A percentile compares a stretch with the other conserved stretches of the same genome.
phyloP scores from a whole-genome alignment of 2,888 invertebrate species.

The Branchellion lobata region DNA sequence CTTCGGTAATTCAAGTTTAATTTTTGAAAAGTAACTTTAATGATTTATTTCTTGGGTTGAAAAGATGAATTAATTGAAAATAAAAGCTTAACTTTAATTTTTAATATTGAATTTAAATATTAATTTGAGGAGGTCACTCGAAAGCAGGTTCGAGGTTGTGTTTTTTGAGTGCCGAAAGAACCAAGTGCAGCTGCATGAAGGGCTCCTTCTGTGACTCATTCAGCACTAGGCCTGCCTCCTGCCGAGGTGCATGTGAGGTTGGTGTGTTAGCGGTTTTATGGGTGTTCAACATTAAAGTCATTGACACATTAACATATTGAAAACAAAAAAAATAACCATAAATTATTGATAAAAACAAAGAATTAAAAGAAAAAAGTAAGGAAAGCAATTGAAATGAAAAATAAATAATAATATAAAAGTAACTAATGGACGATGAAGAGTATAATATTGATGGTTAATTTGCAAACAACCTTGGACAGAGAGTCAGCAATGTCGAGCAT shows the following conservation, averaged over 20 bases:
- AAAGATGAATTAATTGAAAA: too few relatives aligned
- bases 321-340: not conserved
- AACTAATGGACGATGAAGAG: not conserved
- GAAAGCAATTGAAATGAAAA: too few relatives aligned
- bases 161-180: slow-evolving; percentile 77
- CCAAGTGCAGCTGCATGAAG: slow-evolving; percentile 79
- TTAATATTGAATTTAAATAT: too few relatives aligned
- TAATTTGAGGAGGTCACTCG: too few relatives aligned
- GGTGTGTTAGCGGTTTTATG: not conserved
- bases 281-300: not conserved
- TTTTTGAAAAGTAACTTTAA: too few relatives aligned
- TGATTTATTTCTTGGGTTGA: too few relatives aligned
- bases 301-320: not conserved
- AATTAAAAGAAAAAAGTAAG: too few relatives aligned
- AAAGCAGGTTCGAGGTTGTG: not conserved
- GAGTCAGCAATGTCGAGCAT: slow-evolving; percentile 87
- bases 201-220: slow-evolving; percentile 73
- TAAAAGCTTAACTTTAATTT: too few relatives aligned
- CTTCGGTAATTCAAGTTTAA: not conserved
- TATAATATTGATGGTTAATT: too few relatives aligned
- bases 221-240: slow-evolving; percentile 73
- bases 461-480: slow-evolving; percentile 71
- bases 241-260: slow-evolving; percentile 44
- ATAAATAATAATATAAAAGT: too few relatives aligned
- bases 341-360: too few relatives aligned